Evolutionary conservation across 2,888 invertebrate genomes (phyloP).

Genomic region (Bruchidius siliquastri): DNA sequence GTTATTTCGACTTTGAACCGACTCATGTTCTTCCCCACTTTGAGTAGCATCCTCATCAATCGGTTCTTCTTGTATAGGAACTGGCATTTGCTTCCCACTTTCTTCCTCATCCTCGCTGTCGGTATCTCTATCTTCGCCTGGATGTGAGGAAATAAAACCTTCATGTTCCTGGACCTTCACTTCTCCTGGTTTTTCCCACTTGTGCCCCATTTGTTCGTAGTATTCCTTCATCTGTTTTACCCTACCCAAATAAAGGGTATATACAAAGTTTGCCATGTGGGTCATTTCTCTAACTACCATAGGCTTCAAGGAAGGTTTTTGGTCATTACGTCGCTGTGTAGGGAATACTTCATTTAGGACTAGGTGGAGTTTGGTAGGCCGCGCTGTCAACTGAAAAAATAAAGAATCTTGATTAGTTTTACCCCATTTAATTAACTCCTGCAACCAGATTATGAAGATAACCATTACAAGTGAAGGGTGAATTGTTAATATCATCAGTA

Average conservation of each 20-base stretch:
- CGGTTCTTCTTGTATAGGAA: conserved; percentile 46
- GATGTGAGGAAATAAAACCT: conserved; percentile 60
- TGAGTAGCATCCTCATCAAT: conserved; percentile 36
- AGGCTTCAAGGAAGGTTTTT: conserved; percentile 47
- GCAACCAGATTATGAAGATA: too few relatives aligned
- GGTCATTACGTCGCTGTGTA: conserved; percentile 54
- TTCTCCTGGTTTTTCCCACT: conserved; percentile 61
- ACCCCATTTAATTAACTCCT: too few relatives aligned
- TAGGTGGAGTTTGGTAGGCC: conserved; percentile 76
- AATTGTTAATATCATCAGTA: too few relatives aligned
- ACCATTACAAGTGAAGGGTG: too few relatives aligned
- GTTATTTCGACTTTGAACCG: too few relatives aligned
- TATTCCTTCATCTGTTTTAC: conserved; percentile 60
- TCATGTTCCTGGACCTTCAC: conserved; percentile 53
- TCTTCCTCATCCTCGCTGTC: conserved; percentile 56
- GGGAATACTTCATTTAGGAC: conserved; percentile 78
- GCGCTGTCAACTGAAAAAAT: conserved; percentile 67
- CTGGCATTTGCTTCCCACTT: conserved; percentile 32
- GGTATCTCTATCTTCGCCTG: conserved; percentile 59
- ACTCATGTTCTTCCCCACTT: conserved; percentile 9
- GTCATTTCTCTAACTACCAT: conserved; percentile 80
- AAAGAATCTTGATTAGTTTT: not conserved
- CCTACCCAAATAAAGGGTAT: conserved; percentile 80
- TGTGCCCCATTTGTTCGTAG: conserved; percentile 48
- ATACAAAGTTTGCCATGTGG: conserved; percentile 93